Evolutionary conservation across 2,888 invertebrate species (phyloP), one percentile per base, ranked within the genome.

Genomic region (Resseliella maxima): DNA sequence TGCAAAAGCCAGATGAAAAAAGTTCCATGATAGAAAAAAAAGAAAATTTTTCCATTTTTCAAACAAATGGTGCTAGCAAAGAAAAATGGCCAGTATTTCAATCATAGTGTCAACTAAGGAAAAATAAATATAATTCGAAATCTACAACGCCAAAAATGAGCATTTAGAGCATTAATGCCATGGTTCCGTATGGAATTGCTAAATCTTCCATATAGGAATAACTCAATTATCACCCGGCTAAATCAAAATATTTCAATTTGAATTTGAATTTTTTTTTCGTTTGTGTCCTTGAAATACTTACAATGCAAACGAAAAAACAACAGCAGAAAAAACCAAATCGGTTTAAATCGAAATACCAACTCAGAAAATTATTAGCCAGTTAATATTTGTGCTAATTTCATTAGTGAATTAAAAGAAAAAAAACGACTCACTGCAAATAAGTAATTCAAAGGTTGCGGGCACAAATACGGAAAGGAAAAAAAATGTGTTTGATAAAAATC

Each of bases 371-470:
- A 59, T 59, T 27, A 59, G 24, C 24, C 18, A 59, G 59, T 59
- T n/a, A 59, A 59, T 24, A 59, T 59, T 59, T 59, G 59, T 59
- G 27, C 59, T 59, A 59, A 59, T 59, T 59, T 59, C 27, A 59
- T 50, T 15, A 50, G 21, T 18, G 21, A 59, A 59, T 59, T 24
- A 59, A 59, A 12, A 27, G 21, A 50, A 50, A 50, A 50, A 50
- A 50, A 8, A 18, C 50, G 2, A 50, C 2, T 50, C 2, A 50
- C 2, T 50, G 50, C 50, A 3, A 50, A 50, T 3, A 50, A 2
- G 18, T 50, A n/a, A n/a, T 50, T 12, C 21, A 18, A 50, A 50
- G 21, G 21, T 50, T 50, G 21, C 18, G 12, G 6, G 50, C 12
- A 6, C 24, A 27, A 59, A 27, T 27, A 5, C 59, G 21, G 50